phyloP scores from a whole-genome alignment of 2,797 vertebrate species.

The Esox masquinongy region DNA sequence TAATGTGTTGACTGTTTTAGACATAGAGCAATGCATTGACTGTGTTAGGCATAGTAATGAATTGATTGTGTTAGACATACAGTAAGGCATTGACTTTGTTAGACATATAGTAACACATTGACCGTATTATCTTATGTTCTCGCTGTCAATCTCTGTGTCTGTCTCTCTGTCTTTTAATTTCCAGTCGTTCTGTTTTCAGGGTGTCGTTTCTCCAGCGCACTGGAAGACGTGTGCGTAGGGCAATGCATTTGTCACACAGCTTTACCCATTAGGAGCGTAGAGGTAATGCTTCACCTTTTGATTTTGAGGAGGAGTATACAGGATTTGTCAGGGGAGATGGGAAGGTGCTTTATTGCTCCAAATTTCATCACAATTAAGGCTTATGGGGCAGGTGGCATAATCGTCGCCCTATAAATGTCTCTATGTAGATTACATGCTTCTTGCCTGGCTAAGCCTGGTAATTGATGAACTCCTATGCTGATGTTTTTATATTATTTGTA shows the following conservation, averaged over 20 bases:
- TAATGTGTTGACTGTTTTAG: no score
- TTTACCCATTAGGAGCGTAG: constrained; percentile 74
- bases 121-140: not conserved
- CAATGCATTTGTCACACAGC: constrained; percentile 76
- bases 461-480: constrained; percentile 79
- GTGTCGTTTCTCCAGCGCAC: constrained; percentile 62
- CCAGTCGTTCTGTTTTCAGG: constrained; percentile 52
- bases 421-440: constrained; percentile 79
- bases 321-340: constrained; percentile 73
- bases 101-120: not conserved
- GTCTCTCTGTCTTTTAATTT: constrained; percentile 23
- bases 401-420: constrained; percentile 76
- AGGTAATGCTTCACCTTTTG: constrained; percentile 78
- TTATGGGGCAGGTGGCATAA: constrained; percentile 76
- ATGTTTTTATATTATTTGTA: constrained; percentile 72
- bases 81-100: no score
- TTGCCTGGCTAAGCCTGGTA: constrained; percentile 78
- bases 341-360: constrained; percentile 76
- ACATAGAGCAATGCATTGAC: no score
- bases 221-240: constrained; percentile 53
- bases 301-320: constrained; percentile 74
- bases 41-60: no score
- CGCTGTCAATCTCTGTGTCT: not conserved
- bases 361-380: constrained; percentile 83
- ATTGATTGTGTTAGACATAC: no score